Evolutionary conservation across 2,113 vertebrate species (phyloP).

Genomic region (Microcebus murinus): DNA sequence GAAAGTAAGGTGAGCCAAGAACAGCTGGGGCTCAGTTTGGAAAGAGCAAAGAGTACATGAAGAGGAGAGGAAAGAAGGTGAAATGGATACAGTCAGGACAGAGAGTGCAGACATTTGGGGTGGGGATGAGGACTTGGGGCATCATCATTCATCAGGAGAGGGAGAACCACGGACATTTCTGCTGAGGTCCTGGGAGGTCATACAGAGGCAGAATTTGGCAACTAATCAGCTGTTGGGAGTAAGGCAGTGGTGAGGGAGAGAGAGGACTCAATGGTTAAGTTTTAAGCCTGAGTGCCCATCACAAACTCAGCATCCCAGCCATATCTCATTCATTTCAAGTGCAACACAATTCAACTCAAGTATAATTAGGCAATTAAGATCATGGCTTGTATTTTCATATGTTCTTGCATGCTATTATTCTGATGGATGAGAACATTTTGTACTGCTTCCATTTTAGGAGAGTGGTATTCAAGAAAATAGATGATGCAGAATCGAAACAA

Average conservation of each 20-base stretch:
- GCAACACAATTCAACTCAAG: background rate
- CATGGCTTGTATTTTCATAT: background rate
- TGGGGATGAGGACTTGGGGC: background rate
- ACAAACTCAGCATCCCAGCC: background rate
- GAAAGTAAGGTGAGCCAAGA: background rate
- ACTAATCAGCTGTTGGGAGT: background rate
- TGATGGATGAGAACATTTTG: constrained; percentile 42
- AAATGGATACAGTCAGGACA: background rate
- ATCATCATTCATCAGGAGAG: background rate
- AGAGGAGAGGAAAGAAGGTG: background rate
- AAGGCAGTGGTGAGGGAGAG: background rate
- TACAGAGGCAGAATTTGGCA: background rate
- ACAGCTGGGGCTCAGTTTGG: background rate
- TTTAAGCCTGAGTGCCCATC: background rate
- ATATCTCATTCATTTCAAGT: background rate
- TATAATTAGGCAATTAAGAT: background rate
- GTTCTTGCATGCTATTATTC: background rate
- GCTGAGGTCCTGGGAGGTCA: background rate
- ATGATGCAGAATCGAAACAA: constrained; percentile 65
- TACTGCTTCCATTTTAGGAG: constrained; percentile 80
- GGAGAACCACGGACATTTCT: background rate
- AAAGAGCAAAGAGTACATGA: background rate
- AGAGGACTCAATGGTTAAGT: background rate
- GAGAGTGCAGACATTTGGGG: background rate
- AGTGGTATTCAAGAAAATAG: constrained; percentile 66